Conservation (phyloP, 92 coral and sea anemone genomes). For the Porites cylindrica region DNA sequence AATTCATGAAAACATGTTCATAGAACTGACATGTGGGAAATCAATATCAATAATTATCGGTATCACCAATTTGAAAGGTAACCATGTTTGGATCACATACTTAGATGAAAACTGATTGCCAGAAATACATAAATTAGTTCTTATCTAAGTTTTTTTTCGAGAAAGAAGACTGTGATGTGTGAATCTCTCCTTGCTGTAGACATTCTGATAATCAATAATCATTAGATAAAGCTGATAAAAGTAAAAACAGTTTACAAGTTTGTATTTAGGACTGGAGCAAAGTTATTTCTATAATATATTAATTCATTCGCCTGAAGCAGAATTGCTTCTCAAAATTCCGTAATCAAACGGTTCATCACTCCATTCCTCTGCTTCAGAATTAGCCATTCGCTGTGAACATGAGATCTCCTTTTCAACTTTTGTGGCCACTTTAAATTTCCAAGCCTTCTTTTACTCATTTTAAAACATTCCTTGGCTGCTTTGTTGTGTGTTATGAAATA, state of each 20-base stretch:
- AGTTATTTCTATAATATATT: neutral
- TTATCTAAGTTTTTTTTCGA: too few species aligned
- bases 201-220: too few species aligned
- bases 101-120: slow-evolving; percentile 4
- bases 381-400: neutral
- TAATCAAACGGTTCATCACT: neutral
- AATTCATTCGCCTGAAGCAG: neutral
- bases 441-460: neutral
- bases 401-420: neutral
- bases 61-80: slow-evolving; percentile 13
- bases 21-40: slow-evolving; percentile 5
- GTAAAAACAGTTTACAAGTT: too few species aligned
- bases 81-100: neutral
- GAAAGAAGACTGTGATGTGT: too few species aligned
- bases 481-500: neutral
- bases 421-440: neutral
- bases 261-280: neutral
- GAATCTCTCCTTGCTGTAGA: too few species aligned
- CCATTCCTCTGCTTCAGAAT: slow-evolving; percentile 8
- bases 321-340: neutral
- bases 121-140: too few species aligned
- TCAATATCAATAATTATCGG: neutral
- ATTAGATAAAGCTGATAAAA: too few species aligned
- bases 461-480: neutral
- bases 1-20: neutral